phyloP scores from a whole-genome alignment of 2,113 vertebrate genomes.

The Gobio gobio region DNA sequence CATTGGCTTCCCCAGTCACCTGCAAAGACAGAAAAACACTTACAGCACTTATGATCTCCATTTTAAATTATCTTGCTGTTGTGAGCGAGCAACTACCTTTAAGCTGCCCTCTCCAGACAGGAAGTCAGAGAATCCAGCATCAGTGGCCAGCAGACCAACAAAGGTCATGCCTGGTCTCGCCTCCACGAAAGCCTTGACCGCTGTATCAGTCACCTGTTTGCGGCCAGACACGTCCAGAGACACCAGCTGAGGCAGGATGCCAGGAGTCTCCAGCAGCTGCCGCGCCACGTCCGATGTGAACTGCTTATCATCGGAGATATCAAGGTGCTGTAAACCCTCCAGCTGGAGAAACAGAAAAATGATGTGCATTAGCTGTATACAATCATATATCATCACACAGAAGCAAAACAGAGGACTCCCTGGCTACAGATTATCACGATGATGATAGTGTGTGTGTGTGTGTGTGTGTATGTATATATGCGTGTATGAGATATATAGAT shows the following conservation, averaged over 20 bases:
- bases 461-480: too few relatives aligned
- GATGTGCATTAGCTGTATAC: not conserved
- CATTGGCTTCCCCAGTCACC: constrained; percentile 98
- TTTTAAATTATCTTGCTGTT: not conserved
- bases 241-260: constrained; percentile 87
- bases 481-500: too few relatives aligned
- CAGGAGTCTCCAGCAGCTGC: constrained; percentile 89
- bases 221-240: constrained; percentile 96
- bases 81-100: constrained; percentile 77
- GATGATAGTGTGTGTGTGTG: too few relatives aligned
- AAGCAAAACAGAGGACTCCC: not conserved
- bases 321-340: constrained; percentile 89
- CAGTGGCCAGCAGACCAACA: constrained; percentile 93
- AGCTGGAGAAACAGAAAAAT: constrained; percentile 72
- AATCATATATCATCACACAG: not conserved
- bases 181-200: constrained; percentile 88
- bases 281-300: constrained; percentile 97
- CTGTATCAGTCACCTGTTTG: constrained; percentile 93
- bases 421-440: not conserved
- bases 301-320: constrained; percentile 98
- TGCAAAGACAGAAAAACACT: constrained; percentile 58
- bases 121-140: constrained; percentile 94
- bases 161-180: constrained; percentile 96
- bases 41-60: not conserved
- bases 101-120: constrained; percentile 91